Evolutionary conservation across 2,113 vertebrate species (phyloP), one percentile per base, ranked within the genome.

Genomic region (Zosterops hypoxanthus): DNA sequence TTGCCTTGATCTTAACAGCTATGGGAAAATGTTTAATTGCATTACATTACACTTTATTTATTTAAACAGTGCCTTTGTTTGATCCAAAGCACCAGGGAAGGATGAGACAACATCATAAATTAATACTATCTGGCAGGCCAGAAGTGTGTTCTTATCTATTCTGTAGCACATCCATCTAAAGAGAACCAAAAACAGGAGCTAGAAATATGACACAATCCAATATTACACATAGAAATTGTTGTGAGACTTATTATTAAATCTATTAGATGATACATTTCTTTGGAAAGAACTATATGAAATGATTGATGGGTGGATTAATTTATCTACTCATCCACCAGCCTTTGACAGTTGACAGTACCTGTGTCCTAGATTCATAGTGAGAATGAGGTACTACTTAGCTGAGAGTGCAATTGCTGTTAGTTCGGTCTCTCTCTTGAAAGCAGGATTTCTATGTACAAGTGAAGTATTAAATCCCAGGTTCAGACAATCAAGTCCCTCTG

Each of bases 31-130:
- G 55, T 93, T 97, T 97, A 96, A 97, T 95, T 96, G 88, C 85
- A 87, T 92, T 96, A 86, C 82, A 81, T 93, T 96, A 91, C 69
- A 86, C 89, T 91, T 95, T 96, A 96, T 95, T 97, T 96, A 95
- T 92, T 96, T 96, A 95, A 94, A 95, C 52, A 87, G 63, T 88
- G 68, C 12, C 57, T 96, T 92, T 92, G 85, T 96, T 96, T 97
- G 95, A 95, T 92, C 77, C 81, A 95, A 95, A 95, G 70, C 91
- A 93, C 59, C 52, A 91, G 96, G 92, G 90, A 97, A 94, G 24
- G 39, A 83, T 91, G 61, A 91, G 60, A 80, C 65, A 91, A 78
- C 41, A 76, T 77, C 49, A 59, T 92, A 97, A 96, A 97, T 95
- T 96, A 97, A 96, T 94, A 91, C 64, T 92, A 89, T 92, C 69